Evolutionary conservation across 1,140 invertebrate genomes (phyloP).

Genomic region (Drosophila suzukii): DNA sequence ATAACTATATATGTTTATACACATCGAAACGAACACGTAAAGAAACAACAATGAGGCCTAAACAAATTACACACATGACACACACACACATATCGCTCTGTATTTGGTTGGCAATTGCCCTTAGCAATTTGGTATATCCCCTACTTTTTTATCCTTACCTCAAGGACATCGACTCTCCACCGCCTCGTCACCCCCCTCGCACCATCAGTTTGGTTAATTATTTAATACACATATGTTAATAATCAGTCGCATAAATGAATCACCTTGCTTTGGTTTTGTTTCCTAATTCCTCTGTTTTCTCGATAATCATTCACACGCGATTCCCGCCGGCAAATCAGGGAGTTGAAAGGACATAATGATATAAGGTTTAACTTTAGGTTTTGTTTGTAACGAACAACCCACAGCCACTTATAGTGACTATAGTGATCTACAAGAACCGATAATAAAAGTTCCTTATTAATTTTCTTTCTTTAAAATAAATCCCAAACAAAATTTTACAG

Average conservation of each 20-base stretch:
- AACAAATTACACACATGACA: constrained; percentile 30
- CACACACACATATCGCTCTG: neutral
- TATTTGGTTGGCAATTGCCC: neutral
- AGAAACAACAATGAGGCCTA: constrained; percentile 52
- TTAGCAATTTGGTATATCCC: constrained; percentile 25
- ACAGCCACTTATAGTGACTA: neutral
- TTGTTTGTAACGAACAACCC: neutral
- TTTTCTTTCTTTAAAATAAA: too few species aligned
- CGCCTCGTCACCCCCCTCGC: constrained; percentile 26
- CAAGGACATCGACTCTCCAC: constrained; percentile 27
- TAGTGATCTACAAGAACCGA: neutral
- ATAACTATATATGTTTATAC: constrained; percentile 58
- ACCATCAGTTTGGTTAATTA: constrained; percentile 45
- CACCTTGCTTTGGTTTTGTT: constrained; percentile 67
- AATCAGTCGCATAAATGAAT: constrained; percentile 84
- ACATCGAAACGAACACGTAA: constrained; percentile 29
- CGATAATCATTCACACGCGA: constrained; percentile 12
- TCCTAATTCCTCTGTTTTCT: constrained; percentile 20
- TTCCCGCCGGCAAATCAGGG: neutral
- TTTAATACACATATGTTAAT: constrained; percentile 75
- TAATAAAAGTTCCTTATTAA: too few species aligned
- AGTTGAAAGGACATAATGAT: too few species aligned
- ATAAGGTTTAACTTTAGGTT: neutral
- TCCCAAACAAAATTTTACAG: too few species aligned
- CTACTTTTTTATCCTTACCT: constrained; percentile 40